Conservation (phyloP, 2,797 vertebrate genomes). For the Nasua narica region DNA sequence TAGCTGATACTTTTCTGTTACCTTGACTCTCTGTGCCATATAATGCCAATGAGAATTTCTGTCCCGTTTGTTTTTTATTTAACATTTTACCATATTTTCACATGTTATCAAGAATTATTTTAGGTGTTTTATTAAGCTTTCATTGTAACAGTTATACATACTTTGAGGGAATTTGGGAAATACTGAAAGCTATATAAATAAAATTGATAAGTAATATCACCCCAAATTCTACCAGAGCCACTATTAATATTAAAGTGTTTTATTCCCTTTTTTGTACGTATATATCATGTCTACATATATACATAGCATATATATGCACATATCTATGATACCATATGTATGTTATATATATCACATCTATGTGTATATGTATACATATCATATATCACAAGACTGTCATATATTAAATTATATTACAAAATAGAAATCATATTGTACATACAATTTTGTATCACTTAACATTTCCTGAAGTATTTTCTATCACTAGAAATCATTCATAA, state of each 20-base stretch:
- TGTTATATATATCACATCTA: not conserved
- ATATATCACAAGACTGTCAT: not conserved
- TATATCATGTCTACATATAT: not conserved
- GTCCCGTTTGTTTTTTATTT: not conserved
- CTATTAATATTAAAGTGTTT: not conserved
- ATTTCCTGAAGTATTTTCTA: constrained; percentile 44
- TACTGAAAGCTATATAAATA: not conserved
- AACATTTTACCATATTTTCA: not conserved
- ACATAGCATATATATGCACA: not conserved
- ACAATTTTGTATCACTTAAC: constrained; percentile 1
- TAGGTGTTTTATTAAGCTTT: constrained; percentile 7
- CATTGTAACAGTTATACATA: not conserved
- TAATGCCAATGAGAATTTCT: not conserved
- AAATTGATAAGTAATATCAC: not conserved
- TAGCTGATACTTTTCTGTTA: not conserved
- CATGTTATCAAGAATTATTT: constrained; percentile 25
- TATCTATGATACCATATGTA: not conserved
- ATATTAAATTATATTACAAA: constrained; percentile 23
- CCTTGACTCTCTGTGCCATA: not conserved
- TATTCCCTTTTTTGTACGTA: not conserved
- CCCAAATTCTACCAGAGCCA: not conserved
- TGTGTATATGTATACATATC: not conserved
- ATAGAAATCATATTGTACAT: not conserved
- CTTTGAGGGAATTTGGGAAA: constrained; percentile 17
- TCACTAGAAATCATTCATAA: not conserved